Percentiles rank a stretch among this genome's conserved stretches.
These are phyloP conservation scores for Drosophila lowei DNA, from an alignment of 1,140 invertebrate genomes.

Conservation along the genomic window DNA sequence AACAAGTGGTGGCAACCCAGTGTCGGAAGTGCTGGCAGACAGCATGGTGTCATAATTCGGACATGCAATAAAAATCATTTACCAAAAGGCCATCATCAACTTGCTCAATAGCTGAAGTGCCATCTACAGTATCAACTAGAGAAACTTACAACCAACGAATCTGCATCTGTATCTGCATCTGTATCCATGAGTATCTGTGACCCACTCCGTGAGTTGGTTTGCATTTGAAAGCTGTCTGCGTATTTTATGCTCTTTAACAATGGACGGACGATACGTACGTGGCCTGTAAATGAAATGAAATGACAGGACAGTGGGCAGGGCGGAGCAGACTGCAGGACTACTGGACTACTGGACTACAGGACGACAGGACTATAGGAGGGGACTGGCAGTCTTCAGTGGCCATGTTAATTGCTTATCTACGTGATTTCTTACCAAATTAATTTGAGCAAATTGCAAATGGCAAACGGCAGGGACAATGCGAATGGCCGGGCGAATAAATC, in stretches of 20 bases:
- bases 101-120: constrained; percentile 6
- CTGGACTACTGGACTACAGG: no score
- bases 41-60: no score
- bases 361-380: neutral
- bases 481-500: constrained; percentile 63
- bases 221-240: constrained; percentile 68
- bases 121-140: neutral
- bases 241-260: constrained; percentile 70
- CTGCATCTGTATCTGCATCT: constrained; percentile 33
- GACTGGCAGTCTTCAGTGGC: constrained; percentile 19
- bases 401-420: constrained; percentile 83
- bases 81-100: constrained; percentile 10
- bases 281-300: constrained; percentile 62
- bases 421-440: constrained; percentile 83
- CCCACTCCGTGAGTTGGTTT: constrained; percentile 17
- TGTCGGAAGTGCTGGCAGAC: no score
- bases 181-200: constrained; percentile 2
- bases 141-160: neutral
- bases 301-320: constrained; percentile 31
- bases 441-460: constrained; percentile 77
- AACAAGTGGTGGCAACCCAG: no score
- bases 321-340: constrained; percentile 10
- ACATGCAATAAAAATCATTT: no score
- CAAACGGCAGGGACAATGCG: constrained; percentile 28
- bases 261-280: constrained; percentile 66